Conservation (phyloP, 2,888 invertebrate species). For the Leptinotarsa tumamoca region DNA sequence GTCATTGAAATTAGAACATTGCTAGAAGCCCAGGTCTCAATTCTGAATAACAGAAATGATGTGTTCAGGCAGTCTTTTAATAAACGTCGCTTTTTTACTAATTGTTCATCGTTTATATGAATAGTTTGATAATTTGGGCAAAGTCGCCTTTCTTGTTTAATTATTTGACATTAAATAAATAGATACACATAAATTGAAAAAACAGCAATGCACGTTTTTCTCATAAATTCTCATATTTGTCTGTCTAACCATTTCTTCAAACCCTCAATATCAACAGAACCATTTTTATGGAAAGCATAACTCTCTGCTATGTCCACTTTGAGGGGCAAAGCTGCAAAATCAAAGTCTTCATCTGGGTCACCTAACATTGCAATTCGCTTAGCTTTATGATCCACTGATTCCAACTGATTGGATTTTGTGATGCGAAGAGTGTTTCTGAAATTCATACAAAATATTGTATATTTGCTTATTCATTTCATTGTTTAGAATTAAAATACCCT, state of each 20-base stretch:
- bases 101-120: background rate
- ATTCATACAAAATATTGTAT: constrained; percentile 50
- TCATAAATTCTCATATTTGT: constrained; percentile 26
- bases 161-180: background rate
- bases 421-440: constrained; percentile 84
- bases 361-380: constrained; percentile 78
- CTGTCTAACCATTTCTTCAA: constrained; percentile 75
- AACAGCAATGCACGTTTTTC: no score
- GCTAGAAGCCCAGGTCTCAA: constrained; percentile 4
- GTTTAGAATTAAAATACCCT: no score
- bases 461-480: no score
- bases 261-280: constrained; percentile 73
- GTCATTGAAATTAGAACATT: constrained; percentile 10
- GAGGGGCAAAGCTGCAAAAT: constrained; percentile 79
- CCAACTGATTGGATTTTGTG: constrained; percentile 85
- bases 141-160: background rate
- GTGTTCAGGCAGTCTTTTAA: constrained; percentile 2
- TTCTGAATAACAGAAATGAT: constrained; percentile 8
- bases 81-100: background rate
- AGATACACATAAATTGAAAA: no score
- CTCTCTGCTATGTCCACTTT: constrained; percentile 78
- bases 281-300: constrained; percentile 72
- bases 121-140: background rate
- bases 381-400: constrained; percentile 78
- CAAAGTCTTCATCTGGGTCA: constrained; percentile 83